A percentile compares a stretch with the other conserved stretches of the same genome.
These are phyloP conservation scores for Xestia sexstrigata DNA, from an alignment of 2,888 invertebrate species.

Conservation along the genomic window DNA sequence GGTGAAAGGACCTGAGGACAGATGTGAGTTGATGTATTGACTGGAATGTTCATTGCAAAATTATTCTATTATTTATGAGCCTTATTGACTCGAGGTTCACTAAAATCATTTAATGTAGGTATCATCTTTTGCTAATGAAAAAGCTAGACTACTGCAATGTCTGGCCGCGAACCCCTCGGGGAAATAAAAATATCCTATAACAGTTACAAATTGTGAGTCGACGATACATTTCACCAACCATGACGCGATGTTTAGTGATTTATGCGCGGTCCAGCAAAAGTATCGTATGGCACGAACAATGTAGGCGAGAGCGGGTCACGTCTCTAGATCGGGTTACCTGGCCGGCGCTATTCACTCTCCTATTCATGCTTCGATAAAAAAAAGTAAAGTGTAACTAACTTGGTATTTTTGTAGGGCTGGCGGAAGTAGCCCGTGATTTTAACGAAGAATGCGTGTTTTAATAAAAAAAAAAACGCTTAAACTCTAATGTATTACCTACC, in stretches of 20 bases:
- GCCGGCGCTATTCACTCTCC: constrained; percentile 77
- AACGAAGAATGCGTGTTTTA: constrained; percentile 8
- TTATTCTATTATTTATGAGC: neutral
- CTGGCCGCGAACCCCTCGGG: neutral
- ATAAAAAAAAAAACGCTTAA: constrained; percentile 13
- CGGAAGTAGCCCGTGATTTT: constrained; percentile 28
- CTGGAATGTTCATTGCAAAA: constrained; percentile 2
- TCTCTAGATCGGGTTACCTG: constrained; percentile 81
- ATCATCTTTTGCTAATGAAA: neutral
- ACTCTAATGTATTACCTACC: neutral
- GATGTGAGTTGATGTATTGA: constrained; percentile 12
- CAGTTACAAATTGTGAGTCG: constrained; percentile 41
- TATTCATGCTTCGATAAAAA: constrained; percentile 76
- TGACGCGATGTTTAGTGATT: constrained; percentile 60
- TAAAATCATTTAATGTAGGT: neutral
- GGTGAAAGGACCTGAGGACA: constrained; percentile 21
- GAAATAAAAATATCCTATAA: constrained; percentile 15
- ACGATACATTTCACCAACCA: constrained; percentile 60
- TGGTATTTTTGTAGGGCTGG: constrained; percentile 58
- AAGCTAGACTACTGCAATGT: neutral
- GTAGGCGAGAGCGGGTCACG: constrained; percentile 77
- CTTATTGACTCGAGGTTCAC: neutral
- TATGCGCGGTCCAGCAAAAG: constrained; percentile 68
- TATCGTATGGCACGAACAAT: constrained; percentile 79
- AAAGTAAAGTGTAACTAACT: constrained; percentile 75